Evolutionary conservation across 2,888 invertebrate genomes (phyloP).

Genomic region (Subacronicta megacephala): DNA sequence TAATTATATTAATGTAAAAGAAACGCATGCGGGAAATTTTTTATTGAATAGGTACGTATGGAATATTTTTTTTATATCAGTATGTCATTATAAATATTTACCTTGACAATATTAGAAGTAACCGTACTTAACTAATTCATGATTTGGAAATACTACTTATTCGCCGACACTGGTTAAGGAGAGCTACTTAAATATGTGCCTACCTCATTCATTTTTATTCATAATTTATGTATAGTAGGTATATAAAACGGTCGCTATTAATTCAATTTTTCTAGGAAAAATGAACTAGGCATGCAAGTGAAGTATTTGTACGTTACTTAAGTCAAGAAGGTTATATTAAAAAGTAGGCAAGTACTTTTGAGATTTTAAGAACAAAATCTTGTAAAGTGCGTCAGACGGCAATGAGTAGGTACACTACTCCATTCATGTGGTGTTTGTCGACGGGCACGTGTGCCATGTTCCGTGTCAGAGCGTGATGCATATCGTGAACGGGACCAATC

Average conservation of each 20-base stretch:
- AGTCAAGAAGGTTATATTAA: conserved; percentile 50
- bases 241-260: conserved; percentile 53
- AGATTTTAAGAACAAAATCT: conserved; percentile 57
- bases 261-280: conserved; percentile 55
- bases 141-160: conserved; percentile 32
- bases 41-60: too few relatives aligned
- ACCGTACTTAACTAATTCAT: conserved; percentile 40
- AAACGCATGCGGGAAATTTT: too few relatives aligned
- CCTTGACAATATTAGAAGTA: conserved; percentile 22
- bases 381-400: conserved; percentile 46
- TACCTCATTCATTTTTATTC: conserved; percentile 47
- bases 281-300: conserved; percentile 30
- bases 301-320: conserved; percentile 54
- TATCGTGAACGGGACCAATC: conserved; percentile 80
- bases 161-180: conserved; percentile 36
- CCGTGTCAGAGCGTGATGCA: conserved; percentile 74
- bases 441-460: conserved; percentile 60
- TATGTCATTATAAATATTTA: conserved; percentile 2
- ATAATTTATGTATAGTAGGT: conserved; percentile 48
- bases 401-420: conserved; percentile 16
- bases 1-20: too few relatives aligned
- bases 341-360: conserved; percentile 38
- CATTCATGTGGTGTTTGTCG: conserved; percentile 41
- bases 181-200: conserved; percentile 48
- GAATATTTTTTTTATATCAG: too few relatives aligned